Evolutionary conservation across 2,113 vertebrate species (phyloP).

Genomic region (Chloropsis hardwickii): DNA sequence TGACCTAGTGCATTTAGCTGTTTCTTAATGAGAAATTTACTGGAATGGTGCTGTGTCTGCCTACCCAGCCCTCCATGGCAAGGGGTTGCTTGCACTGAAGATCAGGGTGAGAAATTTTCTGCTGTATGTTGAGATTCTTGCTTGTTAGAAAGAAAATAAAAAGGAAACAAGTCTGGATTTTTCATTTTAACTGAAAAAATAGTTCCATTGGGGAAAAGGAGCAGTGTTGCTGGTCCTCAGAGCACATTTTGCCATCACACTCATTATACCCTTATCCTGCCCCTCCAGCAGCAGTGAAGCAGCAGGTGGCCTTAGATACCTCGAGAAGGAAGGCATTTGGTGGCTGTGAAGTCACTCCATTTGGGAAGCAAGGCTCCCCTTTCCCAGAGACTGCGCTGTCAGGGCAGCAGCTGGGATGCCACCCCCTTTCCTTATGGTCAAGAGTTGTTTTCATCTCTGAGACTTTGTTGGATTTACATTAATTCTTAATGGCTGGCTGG

Average conservation of each 20-base stretch:
- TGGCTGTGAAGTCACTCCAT: neutral
- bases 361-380: neutral
- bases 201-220: neutral
- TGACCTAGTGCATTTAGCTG: neutral
- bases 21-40: slow-evolving; percentile 14
- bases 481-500: neutral
- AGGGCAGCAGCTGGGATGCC: neutral
- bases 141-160: neutral
- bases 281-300: neutral
- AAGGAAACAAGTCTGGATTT: neutral
- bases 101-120: neutral
- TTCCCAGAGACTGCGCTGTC: neutral
- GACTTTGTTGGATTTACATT: neutral
- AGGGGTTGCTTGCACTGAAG: neutral
- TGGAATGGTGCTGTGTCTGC: neutral
- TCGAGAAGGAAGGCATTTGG: neutral
- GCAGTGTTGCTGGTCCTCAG: neutral
- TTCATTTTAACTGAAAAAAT: neutral
- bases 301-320: neutral
- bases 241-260: neutral
- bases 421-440: neutral
- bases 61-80: neutral
- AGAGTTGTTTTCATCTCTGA: neutral
- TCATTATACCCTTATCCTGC: neutral
- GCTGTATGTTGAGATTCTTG: neutral